Evolutionary conservation across 2,113 vertebrate species (phyloP).

Genomic region (Gorsachius goisagi): DNA sequence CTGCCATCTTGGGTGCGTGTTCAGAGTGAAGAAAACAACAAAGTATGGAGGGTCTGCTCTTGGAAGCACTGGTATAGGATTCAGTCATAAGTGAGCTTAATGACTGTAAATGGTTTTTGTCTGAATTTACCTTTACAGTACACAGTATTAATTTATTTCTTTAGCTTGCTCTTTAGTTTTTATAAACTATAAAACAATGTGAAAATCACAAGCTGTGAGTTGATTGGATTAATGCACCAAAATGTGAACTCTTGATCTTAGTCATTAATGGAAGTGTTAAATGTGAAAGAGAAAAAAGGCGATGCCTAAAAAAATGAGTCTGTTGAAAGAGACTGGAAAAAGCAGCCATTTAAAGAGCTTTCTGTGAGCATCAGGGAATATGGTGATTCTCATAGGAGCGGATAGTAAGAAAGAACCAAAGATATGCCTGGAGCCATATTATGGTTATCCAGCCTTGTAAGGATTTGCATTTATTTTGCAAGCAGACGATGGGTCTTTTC

Average conservation of each 20-base stretch:
- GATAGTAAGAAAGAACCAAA: conserved; percentile 9
- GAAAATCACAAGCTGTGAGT: not conserved
- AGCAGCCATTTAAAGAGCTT: conserved; percentile 9
- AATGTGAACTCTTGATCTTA: not conserved
- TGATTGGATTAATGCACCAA: not conserved
- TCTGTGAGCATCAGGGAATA: not conserved
- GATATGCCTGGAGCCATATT: conserved; percentile 45
- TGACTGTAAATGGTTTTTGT: not conserved
- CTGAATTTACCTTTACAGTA: not conserved
- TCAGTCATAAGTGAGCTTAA: not conserved
- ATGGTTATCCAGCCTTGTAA: conserved; percentile 23
- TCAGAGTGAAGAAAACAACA: accelerated
- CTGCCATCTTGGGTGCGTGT: not conserved
- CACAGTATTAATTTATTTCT: not conserved
- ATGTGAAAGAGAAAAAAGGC: not conserved
- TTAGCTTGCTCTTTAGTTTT: not conserved
- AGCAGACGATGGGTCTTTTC: not conserved
- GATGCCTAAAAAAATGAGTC: not conserved
- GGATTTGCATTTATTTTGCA: conserved; percentile 54
- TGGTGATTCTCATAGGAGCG: not conserved
- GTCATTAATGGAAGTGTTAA: not conserved
- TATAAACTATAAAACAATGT: not conserved
- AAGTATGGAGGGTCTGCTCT: not conserved
- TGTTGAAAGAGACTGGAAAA: not conserved
- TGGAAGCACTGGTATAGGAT: not conserved